Percentiles rank a stretch among this genome's conserved stretches.
These are phyloP conservation scores for Coregonus clupeaformis DNA, from an alignment of 2,113 vertebrate species.

Conservation along the genomic window DNA sequence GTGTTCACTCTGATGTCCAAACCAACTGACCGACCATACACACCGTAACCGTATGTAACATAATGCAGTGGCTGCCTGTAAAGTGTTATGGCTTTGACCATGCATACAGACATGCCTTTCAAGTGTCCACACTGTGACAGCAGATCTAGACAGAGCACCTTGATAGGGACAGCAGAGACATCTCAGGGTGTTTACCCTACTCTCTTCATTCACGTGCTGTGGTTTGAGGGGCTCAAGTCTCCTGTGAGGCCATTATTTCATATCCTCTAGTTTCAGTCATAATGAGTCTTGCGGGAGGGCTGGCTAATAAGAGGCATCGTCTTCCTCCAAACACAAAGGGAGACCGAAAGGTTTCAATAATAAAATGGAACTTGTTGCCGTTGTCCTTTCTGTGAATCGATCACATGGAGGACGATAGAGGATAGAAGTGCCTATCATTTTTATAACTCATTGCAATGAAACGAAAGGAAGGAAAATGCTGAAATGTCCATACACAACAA, in stretches of 20 bases:
- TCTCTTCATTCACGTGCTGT: conserved; percentile 29
- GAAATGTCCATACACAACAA: neutral
- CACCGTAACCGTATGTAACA: too few relatives aligned
- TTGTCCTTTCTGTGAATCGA: conserved; percentile 28
- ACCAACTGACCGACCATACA: too few relatives aligned
- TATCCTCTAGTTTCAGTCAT: conserved; percentile 54
- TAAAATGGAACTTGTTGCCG: conserved; percentile 33
- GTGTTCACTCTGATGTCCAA: too few relatives aligned
- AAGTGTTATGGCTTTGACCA: conserved; percentile 8
- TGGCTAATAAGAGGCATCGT: conserved; percentile 24
- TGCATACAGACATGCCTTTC: conserved; percentile 25
- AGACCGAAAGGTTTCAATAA: conserved; percentile 20
- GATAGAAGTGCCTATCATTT: too few relatives aligned
- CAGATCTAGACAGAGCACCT: neutral
- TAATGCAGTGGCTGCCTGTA: neutral
- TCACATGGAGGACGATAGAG: conserved; percentile 13
- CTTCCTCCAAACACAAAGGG: conserved; percentile 36
- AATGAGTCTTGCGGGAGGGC: conserved; percentile 51
- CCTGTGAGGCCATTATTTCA: conserved; percentile 59
- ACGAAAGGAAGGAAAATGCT: too few relatives aligned
- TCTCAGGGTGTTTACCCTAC: neutral
- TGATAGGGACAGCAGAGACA: neutral
- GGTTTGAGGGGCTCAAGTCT: conserved; percentile 36
- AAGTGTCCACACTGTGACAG: conserved; percentile 17
- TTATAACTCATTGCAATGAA: too few relatives aligned